Evolutionary conservation across 35 echinoderm and acorn worm species (phyloP).

Genomic region (Lytechinus pictus): DNA sequence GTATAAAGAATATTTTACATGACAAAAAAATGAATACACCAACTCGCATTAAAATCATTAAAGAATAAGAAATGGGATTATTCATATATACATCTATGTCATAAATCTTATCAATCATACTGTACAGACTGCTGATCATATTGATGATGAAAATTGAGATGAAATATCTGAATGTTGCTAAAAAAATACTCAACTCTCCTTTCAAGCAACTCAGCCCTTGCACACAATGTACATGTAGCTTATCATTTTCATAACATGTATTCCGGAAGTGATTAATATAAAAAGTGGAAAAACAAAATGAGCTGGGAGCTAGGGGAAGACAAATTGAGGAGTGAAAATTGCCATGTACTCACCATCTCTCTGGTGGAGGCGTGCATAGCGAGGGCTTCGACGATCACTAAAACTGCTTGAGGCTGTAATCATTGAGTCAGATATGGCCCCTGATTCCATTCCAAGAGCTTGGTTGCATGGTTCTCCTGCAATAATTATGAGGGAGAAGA

Average conservation of each 20-base stretch:
- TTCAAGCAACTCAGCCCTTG: neutral
- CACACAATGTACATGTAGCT: neutral
- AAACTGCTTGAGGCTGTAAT: conserved; percentile 41
- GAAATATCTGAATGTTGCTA: neutral
- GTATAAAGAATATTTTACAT: no score
- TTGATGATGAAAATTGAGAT: neutral
- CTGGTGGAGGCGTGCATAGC: conserved; percentile 63
- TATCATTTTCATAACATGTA: neutral
- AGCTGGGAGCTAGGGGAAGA: neutral
- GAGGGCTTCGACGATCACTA: conserved; percentile 41
- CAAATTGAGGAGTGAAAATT: neutral
- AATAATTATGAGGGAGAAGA: conserved; percentile 17
- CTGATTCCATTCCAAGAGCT: conserved; percentile 70
- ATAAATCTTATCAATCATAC: no score
- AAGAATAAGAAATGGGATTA: neutral
- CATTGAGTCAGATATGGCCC: conserved; percentile 56
- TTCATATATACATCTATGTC: neutral
- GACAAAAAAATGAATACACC: no score
- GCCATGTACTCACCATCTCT: conserved; percentile 60
- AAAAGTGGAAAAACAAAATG: neutral
- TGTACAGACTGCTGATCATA: neutral
- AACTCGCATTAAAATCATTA: neutral
- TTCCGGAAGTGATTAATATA: neutral
- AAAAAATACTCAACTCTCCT: neutral
- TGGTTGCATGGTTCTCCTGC: conserved; percentile 26